These are phyloP conservation scores for Nematolebias whitei DNA, from an alignment of 2,113 vertebrate species.

Conservation along the genomic window DNA sequence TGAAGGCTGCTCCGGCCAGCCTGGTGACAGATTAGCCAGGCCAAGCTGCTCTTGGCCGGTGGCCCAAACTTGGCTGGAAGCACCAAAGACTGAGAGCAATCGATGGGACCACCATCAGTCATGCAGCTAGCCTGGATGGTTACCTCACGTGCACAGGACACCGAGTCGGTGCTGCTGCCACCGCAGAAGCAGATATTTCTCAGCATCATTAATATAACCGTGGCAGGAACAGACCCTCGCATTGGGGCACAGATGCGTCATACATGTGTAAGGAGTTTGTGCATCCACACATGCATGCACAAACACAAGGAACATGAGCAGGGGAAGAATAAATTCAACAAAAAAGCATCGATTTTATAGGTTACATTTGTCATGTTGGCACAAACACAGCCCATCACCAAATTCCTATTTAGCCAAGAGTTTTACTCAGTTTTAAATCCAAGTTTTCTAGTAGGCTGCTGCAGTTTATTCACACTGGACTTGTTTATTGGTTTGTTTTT, in stretches of 20 bases:
- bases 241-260: constrained; percentile 21
- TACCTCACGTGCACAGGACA: constrained; percentile 51
- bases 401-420: neutral
- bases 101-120: constrained; percentile 77
- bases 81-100: constrained; percentile 70
- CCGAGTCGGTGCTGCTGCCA: constrained; percentile 50
- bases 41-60: constrained; percentile 70
- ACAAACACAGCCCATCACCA: neutral
- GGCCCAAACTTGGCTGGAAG: constrained; percentile 73
- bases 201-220: constrained; percentile 53
- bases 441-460: neutral
- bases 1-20: constrained; percentile 68
- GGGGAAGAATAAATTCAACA: neutral
- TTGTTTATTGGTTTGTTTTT: neutral
- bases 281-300: neutral
- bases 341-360: constrained; percentile 1
- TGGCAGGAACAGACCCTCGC: constrained; percentile 31
- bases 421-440: neutral
- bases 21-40: constrained; percentile 75
- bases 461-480: neutral
- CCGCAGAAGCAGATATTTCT: no score
- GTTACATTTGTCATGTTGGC: constrained; percentile 11
- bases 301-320: constrained; percentile 6
- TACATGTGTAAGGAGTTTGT: constrained; percentile 1
- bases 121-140: constrained; percentile 67